A percentile compares a stretch with the other conserved stretches of the same genome.
Evolutionary conservation across 2,888 invertebrate species (phyloP).

Genomic region (Emmelina monodactyla): DNA sequence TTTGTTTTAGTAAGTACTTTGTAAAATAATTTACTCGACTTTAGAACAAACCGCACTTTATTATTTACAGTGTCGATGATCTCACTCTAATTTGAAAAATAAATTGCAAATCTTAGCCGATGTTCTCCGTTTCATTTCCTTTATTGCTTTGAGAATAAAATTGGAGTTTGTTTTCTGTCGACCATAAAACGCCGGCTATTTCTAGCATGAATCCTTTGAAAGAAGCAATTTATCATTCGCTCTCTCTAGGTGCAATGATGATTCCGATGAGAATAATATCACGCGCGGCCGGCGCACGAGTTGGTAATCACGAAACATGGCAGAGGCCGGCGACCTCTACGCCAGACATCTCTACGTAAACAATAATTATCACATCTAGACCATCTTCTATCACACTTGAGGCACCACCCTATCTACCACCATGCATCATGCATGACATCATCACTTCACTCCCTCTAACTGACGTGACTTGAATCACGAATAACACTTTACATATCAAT

Average conservation of each 20-base stretch:
- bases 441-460: background rate
- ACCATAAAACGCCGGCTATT: too few species aligned
- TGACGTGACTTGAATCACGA: background rate
- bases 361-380: slow-evolving; percentile 2
- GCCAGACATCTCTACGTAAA: slow-evolving; percentile 23
- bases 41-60: too few species aligned
- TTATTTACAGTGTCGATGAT: too few species aligned
- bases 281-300: slow-evolving; percentile 12
- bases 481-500: too few species aligned
- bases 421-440: background rate
- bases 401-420: slow-evolving; percentile 3
- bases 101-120: too few species aligned
- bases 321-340: slow-evolving; percentile 25
- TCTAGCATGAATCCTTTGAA: too few species aligned
- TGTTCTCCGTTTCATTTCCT: too few species aligned
- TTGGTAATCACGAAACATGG: slow-evolving; percentile 4
- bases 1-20: too few species aligned
- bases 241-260: slow-evolving; percentile 6
- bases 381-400: background rate
- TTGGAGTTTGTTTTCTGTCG: too few species aligned
- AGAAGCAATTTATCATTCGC: background rate
- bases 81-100: too few species aligned
- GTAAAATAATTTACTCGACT: too few species aligned
- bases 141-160: too few species aligned
- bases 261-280: slow-evolving; percentile 18